Evolutionary conservation across 2,888 invertebrate species (phyloP).

Genomic region (Alviniconcha strummeri): DNA sequence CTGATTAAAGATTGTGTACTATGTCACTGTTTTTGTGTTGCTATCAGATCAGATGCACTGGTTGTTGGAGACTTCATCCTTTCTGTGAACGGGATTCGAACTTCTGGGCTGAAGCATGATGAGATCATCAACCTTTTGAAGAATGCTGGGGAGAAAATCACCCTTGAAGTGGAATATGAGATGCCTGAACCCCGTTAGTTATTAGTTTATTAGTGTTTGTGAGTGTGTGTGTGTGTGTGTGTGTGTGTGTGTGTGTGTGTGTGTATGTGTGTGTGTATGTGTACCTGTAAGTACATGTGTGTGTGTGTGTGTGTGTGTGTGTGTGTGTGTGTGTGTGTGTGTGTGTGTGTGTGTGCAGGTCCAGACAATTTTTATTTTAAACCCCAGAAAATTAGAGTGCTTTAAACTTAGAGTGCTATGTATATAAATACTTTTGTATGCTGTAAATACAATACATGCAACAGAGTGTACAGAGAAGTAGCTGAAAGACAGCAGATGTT

Average conservation of each 20-base stretch:
- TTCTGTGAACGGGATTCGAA: constrained; percentile 88
- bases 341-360: neutral
- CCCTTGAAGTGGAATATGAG: constrained; percentile 89
- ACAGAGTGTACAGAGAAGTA: too few relatives aligned
- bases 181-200: constrained; percentile 86
- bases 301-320: constrained; percentile 1
- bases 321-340: constrained; percentile 1
- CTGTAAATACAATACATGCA: too few relatives aligned
- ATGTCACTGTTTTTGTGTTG: too few relatives aligned
- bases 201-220: neutral
- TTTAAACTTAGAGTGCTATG: too few relatives aligned
- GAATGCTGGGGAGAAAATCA: constrained; percentile 83
- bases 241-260: neutral
- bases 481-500: too few relatives aligned
- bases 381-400: too few relatives aligned
- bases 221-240: neutral
- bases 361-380: too few relatives aligned
- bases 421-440: too few relatives aligned
- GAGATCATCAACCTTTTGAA: constrained; percentile 85
- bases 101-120: constrained; percentile 84
- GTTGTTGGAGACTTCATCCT: constrained; percentile 87
- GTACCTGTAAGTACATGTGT: neutral
- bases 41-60: constrained; percentile 81
- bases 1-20: too few relatives aligned
- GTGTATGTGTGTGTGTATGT: neutral